Percentiles rank a stretch among this genome's conserved stretches.
These are phyloP conservation scores for Drosophila sproati DNA, from an alignment of 1,140 invertebrate genomes.

Conservation along the genomic window DNA sequence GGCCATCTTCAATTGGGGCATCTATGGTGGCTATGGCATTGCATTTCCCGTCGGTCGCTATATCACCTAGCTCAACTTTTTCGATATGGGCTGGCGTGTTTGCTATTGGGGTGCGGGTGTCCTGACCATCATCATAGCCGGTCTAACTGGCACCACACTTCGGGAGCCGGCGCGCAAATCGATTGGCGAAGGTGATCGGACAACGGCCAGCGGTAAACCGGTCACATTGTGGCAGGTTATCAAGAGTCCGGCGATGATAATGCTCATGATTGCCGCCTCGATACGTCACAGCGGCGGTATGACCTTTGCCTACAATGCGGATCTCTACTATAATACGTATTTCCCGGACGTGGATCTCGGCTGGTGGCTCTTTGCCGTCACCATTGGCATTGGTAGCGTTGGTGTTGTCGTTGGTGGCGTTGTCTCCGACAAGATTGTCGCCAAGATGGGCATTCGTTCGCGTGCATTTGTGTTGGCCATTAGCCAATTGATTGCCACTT, in stretches of 20 bases:
- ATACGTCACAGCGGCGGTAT: constrained; percentile 96
- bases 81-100: constrained; percentile 93
- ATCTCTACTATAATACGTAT: constrained; percentile 94
- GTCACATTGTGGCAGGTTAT: constrained; percentile 90
- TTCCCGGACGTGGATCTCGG: constrained; percentile 94
- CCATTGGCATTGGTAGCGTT: constrained; percentile 93
- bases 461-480: constrained; percentile 92
- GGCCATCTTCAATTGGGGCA: constrained; percentile 98
- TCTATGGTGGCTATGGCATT: constrained; percentile 96
- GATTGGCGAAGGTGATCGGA: constrained; percentile 88
- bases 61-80: constrained; percentile 91
- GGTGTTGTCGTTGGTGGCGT: constrained; percentile 95
- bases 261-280: constrained; percentile 94
- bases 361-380: constrained; percentile 94
- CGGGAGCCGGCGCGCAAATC: constrained; percentile 91
- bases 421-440: constrained; percentile 95
- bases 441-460: constrained; percentile 93
- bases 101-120: constrained; percentile 94
- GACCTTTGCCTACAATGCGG: constrained; percentile 95
- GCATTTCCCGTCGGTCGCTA: constrained; percentile 96
- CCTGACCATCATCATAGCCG: constrained; percentile 90
- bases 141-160: constrained; percentile 90
- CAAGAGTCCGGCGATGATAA: constrained; percentile 90
- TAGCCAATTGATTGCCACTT: constrained; percentile 94
- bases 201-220: constrained; percentile 84